Conservation (phyloP, 2,113 vertebrate species). For the Acrocephalus arundinaceus region DNA sequence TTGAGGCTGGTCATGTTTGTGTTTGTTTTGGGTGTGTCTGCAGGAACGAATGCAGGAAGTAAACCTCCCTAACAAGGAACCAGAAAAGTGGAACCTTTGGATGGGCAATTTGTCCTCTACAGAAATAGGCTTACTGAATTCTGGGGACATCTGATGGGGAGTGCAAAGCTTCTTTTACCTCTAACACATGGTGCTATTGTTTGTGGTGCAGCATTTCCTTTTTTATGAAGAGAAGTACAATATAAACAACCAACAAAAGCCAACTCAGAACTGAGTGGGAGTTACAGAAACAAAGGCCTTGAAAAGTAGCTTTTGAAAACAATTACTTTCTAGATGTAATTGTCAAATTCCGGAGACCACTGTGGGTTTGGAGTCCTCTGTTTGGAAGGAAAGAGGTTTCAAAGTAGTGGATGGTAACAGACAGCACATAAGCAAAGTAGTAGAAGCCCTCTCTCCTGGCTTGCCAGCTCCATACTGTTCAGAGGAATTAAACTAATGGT, state of each 20-base stretch:
- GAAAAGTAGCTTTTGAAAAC: neutral
- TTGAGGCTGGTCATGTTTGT: neutral
- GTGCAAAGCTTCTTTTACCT: neutral
- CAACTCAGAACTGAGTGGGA: neutral
- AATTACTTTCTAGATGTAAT: neutral
- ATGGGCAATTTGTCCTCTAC: neutral
- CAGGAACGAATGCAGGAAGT: neutral
- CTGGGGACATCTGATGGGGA: no score
- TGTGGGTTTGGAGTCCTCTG: neutral
- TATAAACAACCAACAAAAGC: neutral
- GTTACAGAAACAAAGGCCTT: neutral
- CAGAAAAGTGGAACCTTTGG: neutral
- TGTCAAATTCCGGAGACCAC: neutral
- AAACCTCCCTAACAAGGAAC: neutral
- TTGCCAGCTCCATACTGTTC: neutral
- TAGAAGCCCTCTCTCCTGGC: neutral
- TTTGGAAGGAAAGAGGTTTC: neutral
- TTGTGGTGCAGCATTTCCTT: neutral
- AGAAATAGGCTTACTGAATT: neutral
- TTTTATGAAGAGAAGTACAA: neutral
- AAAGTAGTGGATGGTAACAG: neutral
- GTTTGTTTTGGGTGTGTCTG: neutral
- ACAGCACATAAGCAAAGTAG: neutral
- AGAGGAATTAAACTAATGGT: neutral
- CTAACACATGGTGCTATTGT: no score